phyloP scores from a whole-genome alignment of 2,113 vertebrate genomes.

The Protomyctophum bolini region DNA sequence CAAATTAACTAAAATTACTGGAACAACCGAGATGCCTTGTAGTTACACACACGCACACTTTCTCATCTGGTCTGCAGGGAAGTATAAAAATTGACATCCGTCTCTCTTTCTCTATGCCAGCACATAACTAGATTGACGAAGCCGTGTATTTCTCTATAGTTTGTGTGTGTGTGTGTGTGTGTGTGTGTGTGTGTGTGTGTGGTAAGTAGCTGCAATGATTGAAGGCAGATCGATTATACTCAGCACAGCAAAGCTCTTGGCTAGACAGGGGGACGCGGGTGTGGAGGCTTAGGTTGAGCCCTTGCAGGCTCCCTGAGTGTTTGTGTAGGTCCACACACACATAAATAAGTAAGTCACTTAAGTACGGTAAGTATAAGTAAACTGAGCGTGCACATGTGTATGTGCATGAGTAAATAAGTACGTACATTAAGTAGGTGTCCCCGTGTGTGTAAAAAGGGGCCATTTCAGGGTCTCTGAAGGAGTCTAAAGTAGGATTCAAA shows the following conservation, averaged over 20 bases:
- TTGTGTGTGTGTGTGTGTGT: not conserved
- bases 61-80: conserved; percentile 54
- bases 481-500: not conserved
- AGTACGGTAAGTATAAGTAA: too few species aligned
- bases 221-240: conserved; percentile 33
- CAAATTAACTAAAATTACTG: not conserved
- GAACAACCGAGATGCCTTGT: not conserved
- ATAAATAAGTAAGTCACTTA: not conserved
- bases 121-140: not conserved
- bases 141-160: conserved; percentile 1
- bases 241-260: conserved; percentile 36
- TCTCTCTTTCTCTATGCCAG: conserved; percentile 9
- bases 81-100: conserved; percentile 33
- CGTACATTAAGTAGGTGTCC: not conserved
- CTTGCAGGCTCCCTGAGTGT: conserved; percentile 23
- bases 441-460: not conserved
- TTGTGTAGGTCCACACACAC: not conserved
- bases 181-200: not conserved
- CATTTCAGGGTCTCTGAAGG: conserved; percentile 2
- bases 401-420: not conserved
- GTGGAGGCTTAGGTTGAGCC: conserved; percentile 18
- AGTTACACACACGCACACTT: conserved; percentile 11
- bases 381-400: not conserved
- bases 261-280: conserved; percentile 9
- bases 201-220: conserved; percentile 28